Evolutionary conservation across 1,140 invertebrate genomes (phyloP).

Genomic region (Paracyclopina nana): DNA sequence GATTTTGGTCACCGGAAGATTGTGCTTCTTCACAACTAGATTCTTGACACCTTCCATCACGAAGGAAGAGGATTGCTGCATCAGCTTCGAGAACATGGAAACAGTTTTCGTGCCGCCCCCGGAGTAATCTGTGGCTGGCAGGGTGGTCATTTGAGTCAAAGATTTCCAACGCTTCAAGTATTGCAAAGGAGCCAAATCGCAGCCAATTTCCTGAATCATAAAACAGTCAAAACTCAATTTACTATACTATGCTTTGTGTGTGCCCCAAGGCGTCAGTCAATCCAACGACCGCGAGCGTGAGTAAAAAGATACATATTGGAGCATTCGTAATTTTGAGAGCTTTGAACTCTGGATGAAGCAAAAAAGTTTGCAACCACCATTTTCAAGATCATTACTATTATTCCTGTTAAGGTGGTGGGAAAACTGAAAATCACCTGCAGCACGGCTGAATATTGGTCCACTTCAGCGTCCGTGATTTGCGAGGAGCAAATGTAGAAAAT

Average conservation of each 20-base stretch:
- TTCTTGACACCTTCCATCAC: constrained; percentile 99
- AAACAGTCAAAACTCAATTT: no score
- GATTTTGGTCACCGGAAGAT: constrained; percentile 29
- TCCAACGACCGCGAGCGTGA: no score
- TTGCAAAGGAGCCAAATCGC: constrained; percentile 55
- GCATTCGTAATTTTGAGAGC: no score
- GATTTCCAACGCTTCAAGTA: constrained; percentile 69
- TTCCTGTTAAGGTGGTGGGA: no score
- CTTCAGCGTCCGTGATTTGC: constrained; percentile 18
- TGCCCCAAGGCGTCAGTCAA: no score
- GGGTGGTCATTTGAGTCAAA: background rate
- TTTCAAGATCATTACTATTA: no score
- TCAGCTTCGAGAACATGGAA: constrained; percentile 93
- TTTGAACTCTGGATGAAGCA: no score
- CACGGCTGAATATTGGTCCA: constrained; percentile 16
- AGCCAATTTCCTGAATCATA: constrained; percentile 50
- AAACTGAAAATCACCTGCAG: constrained; percentile 10
- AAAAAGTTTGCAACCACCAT: no score
- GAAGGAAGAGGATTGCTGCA: constrained; percentile 89
- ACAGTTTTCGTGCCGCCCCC: constrained; percentile 92
- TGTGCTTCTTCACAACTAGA: constrained; percentile 90
- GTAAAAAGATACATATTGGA: no score
- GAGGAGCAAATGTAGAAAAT: constrained; percentile 71
- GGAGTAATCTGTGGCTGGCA: constrained; percentile 37
- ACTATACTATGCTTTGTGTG: no score